Percentiles rank a stretch among this genome's conserved stretches.
These are phyloP conservation scores for Micrasema minimum DNA, from an alignment of 1,140 invertebrate species.

Conservation along the genomic window DNA sequence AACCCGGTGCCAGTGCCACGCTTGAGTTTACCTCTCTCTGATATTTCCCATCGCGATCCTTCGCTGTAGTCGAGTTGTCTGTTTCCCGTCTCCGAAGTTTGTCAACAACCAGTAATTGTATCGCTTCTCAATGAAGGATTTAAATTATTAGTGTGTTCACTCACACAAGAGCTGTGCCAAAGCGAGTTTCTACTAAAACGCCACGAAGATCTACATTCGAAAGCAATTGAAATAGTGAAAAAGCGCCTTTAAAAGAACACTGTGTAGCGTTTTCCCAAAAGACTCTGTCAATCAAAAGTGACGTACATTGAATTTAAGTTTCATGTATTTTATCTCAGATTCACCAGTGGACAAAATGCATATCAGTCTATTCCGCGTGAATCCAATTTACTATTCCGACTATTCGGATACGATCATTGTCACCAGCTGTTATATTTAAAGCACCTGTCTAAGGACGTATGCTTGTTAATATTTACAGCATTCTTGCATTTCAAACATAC, in stretches of 20 bases:
- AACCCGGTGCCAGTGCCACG: background rate
- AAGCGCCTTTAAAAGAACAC: background rate
- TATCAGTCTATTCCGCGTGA: conserved; percentile 67
- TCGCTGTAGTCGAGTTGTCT: background rate
- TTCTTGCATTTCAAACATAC: conserved; percentile 49
- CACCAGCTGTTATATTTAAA: conserved; percentile 50
- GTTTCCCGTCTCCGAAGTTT: background rate
- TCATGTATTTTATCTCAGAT: conserved; percentile 61
- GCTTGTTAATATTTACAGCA: conserved; percentile 48
- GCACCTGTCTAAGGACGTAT: conserved; percentile 37
- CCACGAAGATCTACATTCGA: background rate
- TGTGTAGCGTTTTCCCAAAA: conserved; percentile 1
- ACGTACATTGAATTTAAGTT: conserved; percentile 56
- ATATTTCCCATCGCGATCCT: conserved; percentile 10
- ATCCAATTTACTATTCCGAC: conserved; percentile 73
- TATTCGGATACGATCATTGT: conserved; percentile 69
- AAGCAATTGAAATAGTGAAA: background rate
- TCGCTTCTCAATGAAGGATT: conserved; percentile 38
- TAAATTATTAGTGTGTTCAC: conserved; percentile 40
- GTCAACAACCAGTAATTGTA: conserved; percentile 6
- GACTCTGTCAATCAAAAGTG: conserved; percentile 57
- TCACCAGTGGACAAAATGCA: conserved; percentile 66
- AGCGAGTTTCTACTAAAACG: background rate
- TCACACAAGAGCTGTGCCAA: conserved; percentile 13
- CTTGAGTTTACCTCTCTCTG: background rate